phyloP scores from a whole-genome alignment of 2,113 vertebrate species.

The Alligator sinensis region DNA sequence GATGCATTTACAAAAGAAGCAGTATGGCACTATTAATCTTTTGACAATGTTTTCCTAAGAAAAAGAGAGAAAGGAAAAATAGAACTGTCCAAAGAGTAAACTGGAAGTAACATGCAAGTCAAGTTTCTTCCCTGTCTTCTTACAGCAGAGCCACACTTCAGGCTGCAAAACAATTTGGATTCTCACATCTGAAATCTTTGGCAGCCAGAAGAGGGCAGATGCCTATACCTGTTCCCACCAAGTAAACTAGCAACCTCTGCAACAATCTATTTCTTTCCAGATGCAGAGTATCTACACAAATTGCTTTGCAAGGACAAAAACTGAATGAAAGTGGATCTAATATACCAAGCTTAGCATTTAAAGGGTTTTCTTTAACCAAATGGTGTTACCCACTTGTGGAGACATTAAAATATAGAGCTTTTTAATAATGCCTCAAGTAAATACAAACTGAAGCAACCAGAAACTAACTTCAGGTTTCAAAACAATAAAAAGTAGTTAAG shows the following conservation, averaged over 20 bases:
- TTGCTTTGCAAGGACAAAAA: neutral
- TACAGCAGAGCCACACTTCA: neutral
- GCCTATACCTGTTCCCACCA: neutral
- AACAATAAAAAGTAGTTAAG: neutral
- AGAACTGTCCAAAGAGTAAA: neutral
- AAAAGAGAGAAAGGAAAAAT: neutral
- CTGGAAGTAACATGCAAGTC: neutral
- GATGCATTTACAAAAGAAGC: neutral
- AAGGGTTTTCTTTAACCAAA: neutral
- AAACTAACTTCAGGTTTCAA: neutral
- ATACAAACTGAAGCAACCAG: neutral
- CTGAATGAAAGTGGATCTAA: neutral
- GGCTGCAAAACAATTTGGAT: neutral
- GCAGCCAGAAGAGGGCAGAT: neutral
- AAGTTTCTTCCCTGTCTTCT: neutral
- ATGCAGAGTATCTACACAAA: fast-evolving
- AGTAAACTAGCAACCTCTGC: neutral
- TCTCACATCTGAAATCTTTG: neutral
- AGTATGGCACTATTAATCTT: neutral
- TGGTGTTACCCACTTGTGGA: neutral
- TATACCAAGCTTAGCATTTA: fast-evolving
- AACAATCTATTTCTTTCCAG: neutral
- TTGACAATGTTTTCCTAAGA: neutral
- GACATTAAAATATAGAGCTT: neutral
- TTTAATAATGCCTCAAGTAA: neutral